Evolutionary conservation across 2,113 vertebrate species (phyloP).

Genomic region (Plestiodon gilberti): DNA sequence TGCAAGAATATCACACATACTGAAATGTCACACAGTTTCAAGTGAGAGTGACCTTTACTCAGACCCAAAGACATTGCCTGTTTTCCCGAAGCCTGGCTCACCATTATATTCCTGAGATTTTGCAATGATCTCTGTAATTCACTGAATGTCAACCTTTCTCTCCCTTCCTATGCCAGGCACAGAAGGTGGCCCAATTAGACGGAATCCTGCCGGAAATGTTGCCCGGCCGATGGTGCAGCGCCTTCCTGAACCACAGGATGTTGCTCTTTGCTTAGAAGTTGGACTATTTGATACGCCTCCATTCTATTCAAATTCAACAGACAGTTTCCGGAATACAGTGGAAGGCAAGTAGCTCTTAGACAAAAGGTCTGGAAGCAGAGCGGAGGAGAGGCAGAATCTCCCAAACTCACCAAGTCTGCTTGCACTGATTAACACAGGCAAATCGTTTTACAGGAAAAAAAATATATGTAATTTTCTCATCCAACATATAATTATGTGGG

Average conservation of each 20-base stretch:
- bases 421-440: not conserved
- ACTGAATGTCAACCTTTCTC: not conserved
- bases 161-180: constrained; percentile 75
- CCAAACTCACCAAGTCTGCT: not conserved
- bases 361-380: not conserved
- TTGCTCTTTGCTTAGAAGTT: constrained; percentile 89
- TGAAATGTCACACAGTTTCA: not conserved
- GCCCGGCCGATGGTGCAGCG: constrained; percentile 94
- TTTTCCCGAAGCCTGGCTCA: not conserved
- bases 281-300: constrained; percentile 91
- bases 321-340: constrained; percentile 94
- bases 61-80: not conserved
- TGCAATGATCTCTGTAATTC: not conserved
- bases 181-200: constrained; percentile 86
- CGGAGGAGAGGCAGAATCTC: not conserved
- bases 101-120: not conserved
- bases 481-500: not conserved
- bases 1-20: not conserved
- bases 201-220: constrained; percentile 93
- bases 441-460: not conserved
- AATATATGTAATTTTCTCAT: not conserved
- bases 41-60: not conserved
- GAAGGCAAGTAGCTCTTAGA: constrained; percentile 81
- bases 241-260: constrained; percentile 90
- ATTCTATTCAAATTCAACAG: constrained; percentile 93